phyloP scores from a whole-genome alignment of 2,888 invertebrate genomes.

The Agriopis marginaria region DNA sequence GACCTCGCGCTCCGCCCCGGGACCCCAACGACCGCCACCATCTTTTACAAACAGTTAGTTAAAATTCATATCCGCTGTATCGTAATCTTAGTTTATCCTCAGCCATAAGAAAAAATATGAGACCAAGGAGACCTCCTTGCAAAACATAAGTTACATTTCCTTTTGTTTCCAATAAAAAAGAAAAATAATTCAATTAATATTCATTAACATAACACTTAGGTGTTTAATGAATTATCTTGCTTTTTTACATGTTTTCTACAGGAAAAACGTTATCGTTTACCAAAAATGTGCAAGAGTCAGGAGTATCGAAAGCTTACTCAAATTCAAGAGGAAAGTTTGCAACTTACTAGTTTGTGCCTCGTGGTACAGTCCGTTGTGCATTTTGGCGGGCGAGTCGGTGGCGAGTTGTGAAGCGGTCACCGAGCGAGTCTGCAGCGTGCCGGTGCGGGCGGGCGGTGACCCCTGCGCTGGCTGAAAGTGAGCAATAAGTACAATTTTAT shows the following conservation, averaged over 20 bases:
- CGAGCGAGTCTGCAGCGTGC: conserved; percentile 95
- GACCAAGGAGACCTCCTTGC: conserved; percentile 39
- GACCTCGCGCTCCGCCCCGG: conserved; percentile 81
- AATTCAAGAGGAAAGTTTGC: conserved; percentile 5
- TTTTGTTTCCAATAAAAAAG: neutral
- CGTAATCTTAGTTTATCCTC: neutral
- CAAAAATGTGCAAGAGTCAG: neutral
- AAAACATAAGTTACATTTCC: conserved; percentile 13
- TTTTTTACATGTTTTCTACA: too few species aligned
- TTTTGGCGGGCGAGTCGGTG: conserved; percentile 95
- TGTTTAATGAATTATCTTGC: too few species aligned
- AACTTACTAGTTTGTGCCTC: conserved; percentile 88
- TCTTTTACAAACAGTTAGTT: conserved; percentile 61
- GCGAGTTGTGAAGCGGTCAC: conserved; percentile 97
- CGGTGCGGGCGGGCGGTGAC: conserved; percentile 89
- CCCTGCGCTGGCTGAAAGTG: conserved; percentile 64
- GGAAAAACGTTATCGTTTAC: neutral
- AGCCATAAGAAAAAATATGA: neutral
- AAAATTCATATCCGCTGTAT: neutral
- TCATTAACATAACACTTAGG: too few species aligned
- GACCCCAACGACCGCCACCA: conserved; percentile 71
- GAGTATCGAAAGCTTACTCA: neutral
- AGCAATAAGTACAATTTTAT: too few species aligned
- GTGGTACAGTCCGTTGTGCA: conserved; percentile 91
- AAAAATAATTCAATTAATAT: too few species aligned